Conservation (phyloP, 2,797 vertebrate species). For the Chelon labrosus region DNA sequence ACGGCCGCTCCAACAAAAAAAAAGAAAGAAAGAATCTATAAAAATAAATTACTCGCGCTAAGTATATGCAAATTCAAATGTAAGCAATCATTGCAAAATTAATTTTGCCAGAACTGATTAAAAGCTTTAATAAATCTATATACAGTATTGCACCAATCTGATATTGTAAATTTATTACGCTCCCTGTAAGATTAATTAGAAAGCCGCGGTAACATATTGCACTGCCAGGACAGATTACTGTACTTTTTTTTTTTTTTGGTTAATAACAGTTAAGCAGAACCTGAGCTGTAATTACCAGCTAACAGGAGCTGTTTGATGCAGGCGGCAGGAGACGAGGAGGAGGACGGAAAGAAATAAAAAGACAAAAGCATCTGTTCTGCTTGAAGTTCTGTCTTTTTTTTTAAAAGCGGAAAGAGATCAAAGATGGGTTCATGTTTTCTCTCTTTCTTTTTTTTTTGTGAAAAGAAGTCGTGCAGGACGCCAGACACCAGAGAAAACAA, state of each 20-base stretch:
- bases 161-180: constrained; percentile 99
- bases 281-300: constrained; percentile 97
- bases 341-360: constrained; percentile 85
- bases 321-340: constrained; percentile 87
- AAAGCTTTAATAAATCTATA: constrained; percentile 99
- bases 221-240: constrained; percentile 97
- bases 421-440: constrained; percentile 60
- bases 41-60: constrained; percentile 98
- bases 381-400: constrained; percentile 47
- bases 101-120: constrained; percentile 99
- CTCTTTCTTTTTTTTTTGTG: constrained; percentile 9
- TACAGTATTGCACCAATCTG: constrained; percentile 98
- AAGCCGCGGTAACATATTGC: constrained; percentile 98
- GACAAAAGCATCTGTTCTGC: constrained; percentile 72
- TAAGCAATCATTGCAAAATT: constrained; percentile 99
- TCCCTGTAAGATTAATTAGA: constrained; percentile 99
- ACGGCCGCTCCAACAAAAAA: constrained; percentile 84
- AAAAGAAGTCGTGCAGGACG: constrained; percentile 81
- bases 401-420: too few species aligned
- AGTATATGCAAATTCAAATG: constrained; percentile 99
- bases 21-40: constrained; percentile 89
- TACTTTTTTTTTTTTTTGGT: constrained; percentile 90
- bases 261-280: constrained; percentile 98
- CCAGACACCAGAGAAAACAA: constrained; percentile 89
- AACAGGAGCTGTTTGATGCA: constrained; percentile 94